These are phyloP conservation scores for Athalia cordata DNA, from an alignment of 2,888 invertebrate species.

Conservation along the genomic window DNA sequence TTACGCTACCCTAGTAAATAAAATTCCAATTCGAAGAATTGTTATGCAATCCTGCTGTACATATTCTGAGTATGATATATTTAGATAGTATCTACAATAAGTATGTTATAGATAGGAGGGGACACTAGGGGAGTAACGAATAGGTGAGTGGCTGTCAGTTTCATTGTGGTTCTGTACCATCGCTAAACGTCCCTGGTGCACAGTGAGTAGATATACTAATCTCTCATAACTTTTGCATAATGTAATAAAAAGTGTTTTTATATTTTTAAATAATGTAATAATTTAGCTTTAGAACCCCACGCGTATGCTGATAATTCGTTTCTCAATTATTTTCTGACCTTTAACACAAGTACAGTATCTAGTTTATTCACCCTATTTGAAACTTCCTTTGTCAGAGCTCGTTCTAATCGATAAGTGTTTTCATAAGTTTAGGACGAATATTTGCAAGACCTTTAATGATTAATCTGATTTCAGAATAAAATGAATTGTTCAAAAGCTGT, in stretches of 20 bases:
- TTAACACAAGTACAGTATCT: too few species aligned
- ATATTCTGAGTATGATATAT: conserved; percentile 31
- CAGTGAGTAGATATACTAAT: conserved; percentile 59
- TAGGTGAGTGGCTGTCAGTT: conserved; percentile 67
- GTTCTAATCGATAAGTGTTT: too few species aligned
- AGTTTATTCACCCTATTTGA: too few species aligned
- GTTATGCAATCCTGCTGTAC: conserved; percentile 12
- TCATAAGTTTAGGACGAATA: neutral
- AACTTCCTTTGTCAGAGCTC: too few species aligned
- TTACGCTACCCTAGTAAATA: neutral
- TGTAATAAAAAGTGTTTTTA: neutral
- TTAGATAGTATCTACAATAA: conserved; percentile 61
- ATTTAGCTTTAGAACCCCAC: too few species aligned
- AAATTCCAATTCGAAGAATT: neutral
- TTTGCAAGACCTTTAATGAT: conserved; percentile 43
- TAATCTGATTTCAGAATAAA: conserved; percentile 23
- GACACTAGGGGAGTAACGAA: conserved; percentile 71
- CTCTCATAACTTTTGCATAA: conserved; percentile 9
- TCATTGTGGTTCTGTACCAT: conserved; percentile 69
- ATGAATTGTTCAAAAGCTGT: conserved; percentile 59
- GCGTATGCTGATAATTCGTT: too few species aligned
- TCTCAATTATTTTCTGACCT: too few species aligned
- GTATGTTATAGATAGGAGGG: conserved; percentile 72
- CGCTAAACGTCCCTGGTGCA: conserved; percentile 62
- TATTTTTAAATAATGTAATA: conserved; percentile 52